These are phyloP conservation scores for Trisateles emortualis DNA, from an alignment of 2,888 invertebrate species.

Conservation along the genomic window DNA sequence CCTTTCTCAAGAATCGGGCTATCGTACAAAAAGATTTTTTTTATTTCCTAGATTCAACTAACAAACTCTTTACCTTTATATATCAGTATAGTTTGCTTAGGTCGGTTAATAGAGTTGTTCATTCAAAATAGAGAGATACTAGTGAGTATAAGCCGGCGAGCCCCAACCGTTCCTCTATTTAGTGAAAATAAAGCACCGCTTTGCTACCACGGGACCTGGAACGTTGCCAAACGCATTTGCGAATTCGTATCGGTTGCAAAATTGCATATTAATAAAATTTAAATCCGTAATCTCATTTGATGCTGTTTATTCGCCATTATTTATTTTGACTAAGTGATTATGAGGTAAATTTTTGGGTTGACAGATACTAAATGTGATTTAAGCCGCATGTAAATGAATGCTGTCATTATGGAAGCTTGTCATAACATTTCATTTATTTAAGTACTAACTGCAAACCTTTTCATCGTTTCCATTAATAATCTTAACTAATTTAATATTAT, in stretches of 20 bases:
- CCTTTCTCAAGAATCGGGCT: no score
- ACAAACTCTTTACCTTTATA: no score
- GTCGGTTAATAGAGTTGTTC: constrained; percentile 26
- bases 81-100: constrained; percentile 16
- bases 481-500: no score
- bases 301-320: neutral
- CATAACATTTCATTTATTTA: no score
- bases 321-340: neutral
- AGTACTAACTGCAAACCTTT: no score
- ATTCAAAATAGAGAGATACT: constrained; percentile 34
- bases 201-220: constrained; percentile 43
- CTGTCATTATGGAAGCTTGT: neutral
- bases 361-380: constrained; percentile 1
- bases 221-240: constrained; percentile 48
- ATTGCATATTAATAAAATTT: constrained; percentile 37
- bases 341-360: constrained; percentile 6
- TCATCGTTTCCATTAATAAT: no score
- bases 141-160: constrained; percentile 32
- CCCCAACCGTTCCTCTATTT: constrained; percentile 41
- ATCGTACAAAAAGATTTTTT: no score
- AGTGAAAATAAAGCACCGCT: constrained; percentile 46
- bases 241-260: constrained; percentile 41
- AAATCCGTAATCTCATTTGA: constrained; percentile 16
- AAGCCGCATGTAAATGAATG: constrained; percentile 4
- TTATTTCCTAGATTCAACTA: no score